Conservation (phyloP, 2,888 invertebrate genomes). For the Conistra vaccinii region DNA sequence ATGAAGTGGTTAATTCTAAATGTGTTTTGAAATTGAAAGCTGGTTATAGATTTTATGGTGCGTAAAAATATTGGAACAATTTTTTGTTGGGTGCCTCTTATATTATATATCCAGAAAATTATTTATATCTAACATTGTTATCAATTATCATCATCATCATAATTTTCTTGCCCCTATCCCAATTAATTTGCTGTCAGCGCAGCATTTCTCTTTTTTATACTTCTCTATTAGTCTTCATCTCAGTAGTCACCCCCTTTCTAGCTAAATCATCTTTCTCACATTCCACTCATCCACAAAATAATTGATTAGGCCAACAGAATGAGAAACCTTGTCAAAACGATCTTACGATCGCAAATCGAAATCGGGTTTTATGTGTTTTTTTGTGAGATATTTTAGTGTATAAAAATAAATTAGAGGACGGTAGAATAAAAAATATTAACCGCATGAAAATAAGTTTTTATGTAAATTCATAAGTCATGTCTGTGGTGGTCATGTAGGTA, state of each 20-base stretch:
- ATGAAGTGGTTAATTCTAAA: slow-evolving; percentile 7
- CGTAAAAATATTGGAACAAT: slow-evolving; percentile 4
- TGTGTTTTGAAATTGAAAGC: slow-evolving; percentile 48
- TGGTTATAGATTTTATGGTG: slow-evolving; percentile 3
- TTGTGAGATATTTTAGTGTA: not conserved
- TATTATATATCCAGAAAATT: too few relatives aligned
- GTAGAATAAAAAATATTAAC: not conserved
- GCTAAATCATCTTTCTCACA: too few relatives aligned
- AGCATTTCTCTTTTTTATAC: too few relatives aligned
- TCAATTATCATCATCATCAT: not conserved
- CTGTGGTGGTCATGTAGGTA: not conserved
- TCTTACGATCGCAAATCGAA: slow-evolving; percentile 18
- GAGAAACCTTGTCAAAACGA: slow-evolving; percentile 42
- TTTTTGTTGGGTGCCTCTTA: not conserved
- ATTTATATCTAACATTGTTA: not conserved
- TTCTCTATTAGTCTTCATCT: too few relatives aligned
- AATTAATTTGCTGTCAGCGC: not conserved
- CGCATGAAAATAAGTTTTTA: slow-evolving; percentile 5
- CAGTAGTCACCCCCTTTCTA: too few relatives aligned
- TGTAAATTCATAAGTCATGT: slow-evolving; percentile 1
- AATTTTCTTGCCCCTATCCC: too few relatives aligned
- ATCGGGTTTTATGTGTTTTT: slow-evolving; percentile 25
- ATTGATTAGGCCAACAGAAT: too few relatives aligned
- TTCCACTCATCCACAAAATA: too few relatives aligned
- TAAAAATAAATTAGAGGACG: slow-evolving; percentile 6